phyloP scores from a whole-genome alignment of 2,797 vertebrate species.

The Lutjanus campechanus region DNA sequence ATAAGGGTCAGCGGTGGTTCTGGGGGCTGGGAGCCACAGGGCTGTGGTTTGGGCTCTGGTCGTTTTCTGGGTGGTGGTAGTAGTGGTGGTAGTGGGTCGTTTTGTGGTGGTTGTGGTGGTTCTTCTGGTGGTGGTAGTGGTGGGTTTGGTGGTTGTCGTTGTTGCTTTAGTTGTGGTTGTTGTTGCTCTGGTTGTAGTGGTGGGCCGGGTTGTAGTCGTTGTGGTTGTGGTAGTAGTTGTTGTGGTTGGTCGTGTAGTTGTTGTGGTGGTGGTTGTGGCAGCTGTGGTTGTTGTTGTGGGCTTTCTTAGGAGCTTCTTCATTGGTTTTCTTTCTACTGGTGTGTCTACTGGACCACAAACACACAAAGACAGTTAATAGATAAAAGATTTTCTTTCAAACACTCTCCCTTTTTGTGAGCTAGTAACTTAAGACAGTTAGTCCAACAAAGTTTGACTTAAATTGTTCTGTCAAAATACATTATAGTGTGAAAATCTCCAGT shows the following conservation, averaged over 20 bases:
- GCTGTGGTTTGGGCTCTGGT: conserved; percentile 80
- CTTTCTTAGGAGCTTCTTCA: conserved; percentile 76
- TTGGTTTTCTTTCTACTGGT: conserved; percentile 74
- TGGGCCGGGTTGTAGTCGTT: conserved; percentile 54
- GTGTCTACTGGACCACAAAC: conserved; percentile 48
- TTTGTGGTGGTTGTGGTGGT: conserved; percentile 75
- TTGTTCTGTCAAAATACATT: not conserved
- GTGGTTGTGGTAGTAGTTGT: conserved; percentile 42
- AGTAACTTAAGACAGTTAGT: not conserved
- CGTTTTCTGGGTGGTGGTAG: conserved; percentile 83
- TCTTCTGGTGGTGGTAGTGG: conserved; percentile 77
- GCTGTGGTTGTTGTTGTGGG: conserved; percentile 70
- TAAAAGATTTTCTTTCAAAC: not conserved
- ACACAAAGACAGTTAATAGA: not conserved
- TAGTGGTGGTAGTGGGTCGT: conserved; percentile 58
- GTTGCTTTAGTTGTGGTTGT: conserved; percentile 78
- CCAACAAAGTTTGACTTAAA: not conserved
- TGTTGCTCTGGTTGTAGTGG: conserved; percentile 45
- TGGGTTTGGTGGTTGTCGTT: conserved; percentile 71
- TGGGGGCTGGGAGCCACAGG: conserved; percentile 72
- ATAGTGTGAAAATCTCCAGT: not conserved
- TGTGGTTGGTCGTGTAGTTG: conserved; percentile 33
- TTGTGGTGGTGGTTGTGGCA: conserved; percentile 48
- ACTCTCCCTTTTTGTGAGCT: not conserved
- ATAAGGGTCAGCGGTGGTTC: conserved; percentile 83